phyloP scores from a whole-genome alignment of 2,797 vertebrate genomes.

The Melanotaenia maccullochi region DNA sequence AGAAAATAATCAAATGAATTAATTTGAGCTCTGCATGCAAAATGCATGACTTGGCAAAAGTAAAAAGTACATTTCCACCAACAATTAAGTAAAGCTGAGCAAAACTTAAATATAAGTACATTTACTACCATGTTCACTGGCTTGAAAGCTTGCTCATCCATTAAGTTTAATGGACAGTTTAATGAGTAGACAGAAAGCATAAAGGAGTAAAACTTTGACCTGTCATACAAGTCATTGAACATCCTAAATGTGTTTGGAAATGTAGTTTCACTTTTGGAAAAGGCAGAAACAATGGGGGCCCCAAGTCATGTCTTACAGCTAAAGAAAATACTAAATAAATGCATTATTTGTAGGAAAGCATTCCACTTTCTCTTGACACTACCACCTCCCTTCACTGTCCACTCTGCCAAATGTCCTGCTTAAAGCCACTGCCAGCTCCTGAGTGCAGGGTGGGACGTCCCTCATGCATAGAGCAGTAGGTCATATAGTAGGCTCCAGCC shows the following conservation, averaged over 20 bases:
- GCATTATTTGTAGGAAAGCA: slow-evolving; percentile 10
- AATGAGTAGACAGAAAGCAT: slow-evolving; percentile 2
- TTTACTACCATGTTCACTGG: slow-evolving; percentile 4
- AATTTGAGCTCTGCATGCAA: not conserved
- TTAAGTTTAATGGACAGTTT: slow-evolving; percentile 8
- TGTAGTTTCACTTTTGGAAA: slow-evolving; percentile 13
- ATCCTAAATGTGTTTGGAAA: not conserved
- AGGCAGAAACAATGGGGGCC: slow-evolving; percentile 9
- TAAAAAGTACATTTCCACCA: not conserved
- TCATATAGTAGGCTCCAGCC: slow-evolving; percentile 52
- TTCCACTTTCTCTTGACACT: slow-evolving; percentile 13
- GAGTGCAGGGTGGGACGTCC: slow-evolving; percentile 45
- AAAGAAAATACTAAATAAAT: slow-evolving; percentile 31
- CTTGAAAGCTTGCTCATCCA: not conserved
- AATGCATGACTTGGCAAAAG: not conserved
- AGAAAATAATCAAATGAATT: no score
- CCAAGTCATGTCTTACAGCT: not conserved
- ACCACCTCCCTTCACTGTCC: slow-evolving; percentile 22
- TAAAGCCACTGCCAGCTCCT: slow-evolving; percentile 38
- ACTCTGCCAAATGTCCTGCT: slow-evolving; percentile 33
- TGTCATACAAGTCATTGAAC: not conserved
- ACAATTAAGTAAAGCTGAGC: not conserved
- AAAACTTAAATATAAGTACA: not conserved
- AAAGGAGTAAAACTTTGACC: slow-evolving; percentile 1
- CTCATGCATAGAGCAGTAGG: slow-evolving; percentile 37